Evolutionary conservation across 2,888 invertebrate species (phyloP).

Genomic region (Graphium colonna): DNA sequence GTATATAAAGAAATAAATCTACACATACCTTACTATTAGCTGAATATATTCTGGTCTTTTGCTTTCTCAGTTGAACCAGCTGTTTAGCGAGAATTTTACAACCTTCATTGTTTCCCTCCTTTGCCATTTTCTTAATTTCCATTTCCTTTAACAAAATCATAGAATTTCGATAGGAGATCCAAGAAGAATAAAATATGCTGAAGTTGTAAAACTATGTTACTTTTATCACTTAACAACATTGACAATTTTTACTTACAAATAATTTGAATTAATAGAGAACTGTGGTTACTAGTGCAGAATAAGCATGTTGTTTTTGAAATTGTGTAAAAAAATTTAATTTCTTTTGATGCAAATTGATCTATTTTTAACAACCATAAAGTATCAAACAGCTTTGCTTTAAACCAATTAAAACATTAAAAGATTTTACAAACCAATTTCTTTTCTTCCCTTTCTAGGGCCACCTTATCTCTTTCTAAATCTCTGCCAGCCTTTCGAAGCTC

Average conservation of each 20-base stretch:
- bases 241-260: no score
- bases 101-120: slow-evolving; percentile 92
- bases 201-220: no score
- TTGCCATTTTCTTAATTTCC: slow-evolving; percentile 94
- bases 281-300: no score
- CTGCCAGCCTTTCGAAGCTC: slow-evolving; percentile 89
- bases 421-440: slow-evolving; percentile 86
- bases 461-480: slow-evolving; percentile 91
- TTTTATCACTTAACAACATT: no score
- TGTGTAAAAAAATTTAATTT: no score
- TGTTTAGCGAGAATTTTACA: slow-evolving; percentile 93
- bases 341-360: no score
- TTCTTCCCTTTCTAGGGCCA: slow-evolving; percentile 91
- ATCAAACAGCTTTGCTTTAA: no score
- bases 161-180: no score
- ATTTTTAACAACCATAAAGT: no score
- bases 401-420: not conserved
- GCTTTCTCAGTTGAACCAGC: slow-evolving; percentile 91
- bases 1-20: slow-evolving; percentile 2
- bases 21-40: slow-evolving; percentile 87
- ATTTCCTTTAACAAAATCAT: slow-evolving; percentile 79
- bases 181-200: not conserved
- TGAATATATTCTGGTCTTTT: slow-evolving; percentile 89
- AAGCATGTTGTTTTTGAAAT: no score
- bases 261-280: no score